Conservation (phyloP, 92 coral and sea anemone genomes). For the Zoanthus sociatus region DNA sequence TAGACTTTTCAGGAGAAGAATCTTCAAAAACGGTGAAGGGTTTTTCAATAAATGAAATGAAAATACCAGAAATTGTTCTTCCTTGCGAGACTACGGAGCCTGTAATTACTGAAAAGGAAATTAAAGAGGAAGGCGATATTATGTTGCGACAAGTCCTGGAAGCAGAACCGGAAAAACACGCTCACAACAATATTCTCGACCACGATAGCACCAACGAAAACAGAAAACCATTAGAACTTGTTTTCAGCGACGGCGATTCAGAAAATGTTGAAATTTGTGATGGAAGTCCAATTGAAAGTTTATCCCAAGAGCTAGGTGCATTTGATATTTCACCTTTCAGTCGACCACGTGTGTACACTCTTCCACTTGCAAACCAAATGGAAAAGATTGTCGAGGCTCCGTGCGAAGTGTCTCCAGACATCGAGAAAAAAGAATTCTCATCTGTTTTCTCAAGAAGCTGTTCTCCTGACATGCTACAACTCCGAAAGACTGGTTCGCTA, state of each 20-base stretch:
- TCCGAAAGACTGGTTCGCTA: slow-evolving; percentile 11
- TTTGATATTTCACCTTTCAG: slow-evolving; percentile 23
- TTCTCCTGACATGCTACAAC: neutral
- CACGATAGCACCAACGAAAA: neutral
- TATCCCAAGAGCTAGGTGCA: slow-evolving; percentile 34
- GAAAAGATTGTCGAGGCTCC: slow-evolving; percentile 44
- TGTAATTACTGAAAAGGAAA: neutral
- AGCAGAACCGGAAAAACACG: neutral
- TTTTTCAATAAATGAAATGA: neutral
- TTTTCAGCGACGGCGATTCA: neutral
- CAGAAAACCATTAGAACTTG: slow-evolving; percentile 5
- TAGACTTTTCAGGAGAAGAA: neutral
- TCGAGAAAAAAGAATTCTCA: slow-evolving; percentile 12
- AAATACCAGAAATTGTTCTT: slow-evolving; percentile 17
- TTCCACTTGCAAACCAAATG: slow-evolving; percentile 36
- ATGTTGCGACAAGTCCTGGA: neutral
- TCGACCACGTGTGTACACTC: slow-evolving; percentile 40
- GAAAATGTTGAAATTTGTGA: slow-evolving; percentile 24
- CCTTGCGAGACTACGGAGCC: slow-evolving; percentile 3
- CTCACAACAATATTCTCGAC: no score
- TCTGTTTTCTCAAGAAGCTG: neutral
- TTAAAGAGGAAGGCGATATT: neutral
- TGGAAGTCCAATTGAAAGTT: slow-evolving; percentile 43
- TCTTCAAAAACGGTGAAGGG: neutral
- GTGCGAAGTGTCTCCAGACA: slow-evolving; percentile 24